Base-by-base conservation (phyloP, 1,140 invertebrate species). In the Neodiprion pinetum region DNA sequence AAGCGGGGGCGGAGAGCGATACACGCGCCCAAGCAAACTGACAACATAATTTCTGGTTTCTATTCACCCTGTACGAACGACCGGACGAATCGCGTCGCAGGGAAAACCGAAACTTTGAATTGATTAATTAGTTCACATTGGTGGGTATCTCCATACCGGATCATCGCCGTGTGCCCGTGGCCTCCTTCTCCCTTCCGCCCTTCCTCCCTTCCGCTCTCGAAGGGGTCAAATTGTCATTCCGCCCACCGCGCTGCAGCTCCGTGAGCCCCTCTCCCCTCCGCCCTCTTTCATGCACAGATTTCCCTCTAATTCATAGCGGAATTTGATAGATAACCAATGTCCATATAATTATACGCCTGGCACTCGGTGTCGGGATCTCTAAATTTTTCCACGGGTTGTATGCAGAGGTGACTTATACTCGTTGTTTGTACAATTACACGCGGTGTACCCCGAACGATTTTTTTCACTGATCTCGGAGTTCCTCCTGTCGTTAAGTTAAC, bases 1-100 rank as follows among this genome's bases (percentile, higher is more conserved):
- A 8, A 48, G 50, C 67, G 72, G 66, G 28, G 72, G 69, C 10
- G 67, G 66, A 73, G 73, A 61, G 53, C 53, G 53, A 61, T 61
- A 61, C 53, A 61, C 53, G n/a, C 53, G 53, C 53, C 11, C 53
- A 17, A 61, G 53, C 53, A 61, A 61, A 61, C 53, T 61, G 53
- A 61, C 53, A 61, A 61, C 53, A 61, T 61, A 61, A 61, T 61
- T 14, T 61, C 53, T 61, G 53, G 53, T 61, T 61, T 61, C 53
- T 61, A 61, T 61, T 61, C 53, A 61, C 11, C 11, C 28, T 40
- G 53, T 12, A 17, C 11, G 53, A 14, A 61, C 53, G 53, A 61
- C 53, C 53, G 53, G 53, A 61, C 53, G 53, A 61, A 61, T 61
- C 53, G 53, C 53, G 53, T 61, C 53, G 53, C 53, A 61, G 53